Conservation (phyloP, 1,140 invertebrate genomes). For the Aphelinus atriplicis region DNA sequence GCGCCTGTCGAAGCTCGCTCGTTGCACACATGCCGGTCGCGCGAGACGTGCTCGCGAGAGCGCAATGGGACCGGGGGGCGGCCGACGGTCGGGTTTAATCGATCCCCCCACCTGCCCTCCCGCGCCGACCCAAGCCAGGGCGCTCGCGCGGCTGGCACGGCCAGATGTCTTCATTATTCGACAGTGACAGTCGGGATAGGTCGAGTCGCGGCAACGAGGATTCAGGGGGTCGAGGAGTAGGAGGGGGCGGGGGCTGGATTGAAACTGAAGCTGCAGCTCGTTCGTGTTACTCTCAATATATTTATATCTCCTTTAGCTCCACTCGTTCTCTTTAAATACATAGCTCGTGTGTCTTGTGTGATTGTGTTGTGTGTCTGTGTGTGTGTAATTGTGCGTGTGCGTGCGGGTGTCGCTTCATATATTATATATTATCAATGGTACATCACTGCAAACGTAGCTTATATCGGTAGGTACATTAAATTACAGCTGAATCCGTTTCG, state of each 20-base stretch:
- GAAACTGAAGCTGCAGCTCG: too few species aligned
- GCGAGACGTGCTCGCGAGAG: too few species aligned
- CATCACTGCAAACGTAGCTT: constrained; percentile 24
- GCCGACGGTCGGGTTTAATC: constrained; percentile 4
- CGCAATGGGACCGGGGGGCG: too few species aligned
- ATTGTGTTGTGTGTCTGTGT: too few species aligned
- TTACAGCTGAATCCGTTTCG: not conserved
- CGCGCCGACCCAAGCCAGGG: not conserved
- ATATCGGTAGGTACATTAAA: not conserved
- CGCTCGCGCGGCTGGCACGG: not conserved
- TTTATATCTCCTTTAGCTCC: too few species aligned
- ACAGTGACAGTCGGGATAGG: not conserved
- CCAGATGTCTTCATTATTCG: constrained; percentile 22
- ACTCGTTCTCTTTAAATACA: too few species aligned
- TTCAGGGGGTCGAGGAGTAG: not conserved
- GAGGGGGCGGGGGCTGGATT: not conserved
- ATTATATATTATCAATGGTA: constrained; percentile 39
- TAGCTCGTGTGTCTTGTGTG: too few species aligned
- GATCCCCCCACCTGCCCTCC: not conserved
- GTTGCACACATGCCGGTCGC: too few species aligned
- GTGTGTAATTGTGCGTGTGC: too few species aligned
- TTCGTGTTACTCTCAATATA: too few species aligned
- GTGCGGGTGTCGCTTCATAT: constrained; percentile 20
- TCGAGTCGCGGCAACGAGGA: not conserved
- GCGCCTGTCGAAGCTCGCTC: constrained; percentile 53